These are phyloP conservation scores for Talpa occidentalis DNA, from an alignment of 2,113 vertebrate genomes.

Conservation along the genomic window DNA sequence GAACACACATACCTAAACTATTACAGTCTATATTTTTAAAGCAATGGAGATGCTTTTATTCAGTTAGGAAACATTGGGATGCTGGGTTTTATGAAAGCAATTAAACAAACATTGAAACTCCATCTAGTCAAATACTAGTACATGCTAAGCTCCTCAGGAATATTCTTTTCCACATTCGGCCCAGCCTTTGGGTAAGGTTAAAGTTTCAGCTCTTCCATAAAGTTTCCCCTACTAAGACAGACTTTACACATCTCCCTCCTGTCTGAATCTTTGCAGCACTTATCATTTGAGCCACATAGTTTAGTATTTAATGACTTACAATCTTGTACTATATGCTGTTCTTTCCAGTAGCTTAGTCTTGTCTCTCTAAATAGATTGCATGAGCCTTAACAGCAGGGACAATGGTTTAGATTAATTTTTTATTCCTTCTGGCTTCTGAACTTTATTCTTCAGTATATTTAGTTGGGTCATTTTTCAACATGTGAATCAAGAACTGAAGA, in stretches of 20 bases:
- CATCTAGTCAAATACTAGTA: neutral
- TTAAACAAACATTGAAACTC: slow-evolving; percentile 9
- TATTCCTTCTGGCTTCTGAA: slow-evolving; percentile 29
- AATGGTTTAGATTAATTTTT: slow-evolving; percentile 36
- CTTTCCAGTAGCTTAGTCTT: slow-evolving; percentile 45
- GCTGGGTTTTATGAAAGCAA: neutral
- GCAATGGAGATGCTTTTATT: neutral
- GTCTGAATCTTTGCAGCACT: neutral
- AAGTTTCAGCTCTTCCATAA: neutral
- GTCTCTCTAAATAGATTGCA: slow-evolving; percentile 44
- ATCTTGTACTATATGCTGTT: slow-evolving; percentile 14
- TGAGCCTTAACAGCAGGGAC: neutral
- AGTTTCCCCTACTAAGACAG: neutral
- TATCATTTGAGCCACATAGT: neutral
- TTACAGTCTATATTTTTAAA: neutral
- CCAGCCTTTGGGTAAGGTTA: neutral
- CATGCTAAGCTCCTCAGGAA: neutral
- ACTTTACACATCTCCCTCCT: neutral
- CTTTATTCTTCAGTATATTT: neutral
- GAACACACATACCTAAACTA: neutral
- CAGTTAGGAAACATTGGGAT: neutral
- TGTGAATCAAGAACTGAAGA: slow-evolving; percentile 1
- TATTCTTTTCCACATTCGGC: neutral
- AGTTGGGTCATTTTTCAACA: slow-evolving; percentile 31
- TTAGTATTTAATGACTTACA: slow-evolving; percentile 29